Evolutionary conservation across 2,797 vertebrate genomes (phyloP).

Genomic region (Garrulus glandarius): DNA sequence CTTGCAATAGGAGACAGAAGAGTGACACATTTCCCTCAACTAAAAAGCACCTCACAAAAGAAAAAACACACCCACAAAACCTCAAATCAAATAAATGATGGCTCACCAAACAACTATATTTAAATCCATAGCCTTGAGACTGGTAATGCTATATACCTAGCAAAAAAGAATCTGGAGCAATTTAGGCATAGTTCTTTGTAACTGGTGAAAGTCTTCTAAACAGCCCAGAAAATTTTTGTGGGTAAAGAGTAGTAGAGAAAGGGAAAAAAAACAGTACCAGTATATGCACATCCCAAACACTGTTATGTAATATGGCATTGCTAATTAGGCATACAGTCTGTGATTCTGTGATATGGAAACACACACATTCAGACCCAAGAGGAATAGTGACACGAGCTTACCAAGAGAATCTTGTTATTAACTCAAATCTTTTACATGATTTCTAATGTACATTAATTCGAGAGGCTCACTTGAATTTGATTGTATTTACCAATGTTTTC

Average conservation of each 20-base stretch:
- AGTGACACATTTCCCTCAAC: not conserved
- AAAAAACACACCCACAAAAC: not conserved
- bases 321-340: not conserved
- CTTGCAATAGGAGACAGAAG: not conserved
- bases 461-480: not conserved
- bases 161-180: not conserved
- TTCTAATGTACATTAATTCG: not conserved
- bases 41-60: not conserved
- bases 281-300: not conserved
- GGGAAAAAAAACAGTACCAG: rapidly evolving
- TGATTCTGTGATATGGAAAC: not conserved
- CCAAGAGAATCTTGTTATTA: not conserved
- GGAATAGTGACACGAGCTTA: not conserved
- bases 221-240: not conserved
- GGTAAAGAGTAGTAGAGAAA: not conserved
- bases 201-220: not conserved
- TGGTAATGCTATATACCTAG: not conserved
- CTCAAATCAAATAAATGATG: not conserved
- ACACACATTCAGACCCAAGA: rapidly evolving
- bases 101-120: not conserved
- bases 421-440: not conserved
- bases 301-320: not conserved
- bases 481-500: not conserved
- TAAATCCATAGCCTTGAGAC: not conserved
- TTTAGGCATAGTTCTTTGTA: not conserved